Conservation (phyloP, 2,888 invertebrate genomes). For the Oscheius sp. region DNA sequence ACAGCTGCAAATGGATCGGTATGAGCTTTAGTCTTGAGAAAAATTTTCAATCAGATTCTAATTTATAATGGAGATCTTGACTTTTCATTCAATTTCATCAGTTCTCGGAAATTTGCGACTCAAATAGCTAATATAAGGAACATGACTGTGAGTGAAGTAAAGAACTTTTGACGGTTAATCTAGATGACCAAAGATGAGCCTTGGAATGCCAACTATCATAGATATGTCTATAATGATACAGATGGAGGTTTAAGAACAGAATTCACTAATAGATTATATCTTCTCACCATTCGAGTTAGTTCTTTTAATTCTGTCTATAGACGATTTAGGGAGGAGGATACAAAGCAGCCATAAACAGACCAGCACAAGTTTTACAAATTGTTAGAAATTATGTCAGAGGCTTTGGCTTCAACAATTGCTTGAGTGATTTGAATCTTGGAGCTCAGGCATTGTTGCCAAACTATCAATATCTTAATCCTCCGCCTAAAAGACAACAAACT, state of each 20-base stretch:
- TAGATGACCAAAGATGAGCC: conserved; percentile 35
- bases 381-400: conserved; percentile 39
- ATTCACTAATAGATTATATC: conserved; percentile 27
- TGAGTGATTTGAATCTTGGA: conserved; percentile 35
- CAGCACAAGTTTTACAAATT: conserved; percentile 46
- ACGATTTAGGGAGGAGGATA: conserved; percentile 44
- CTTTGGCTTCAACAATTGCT: conserved; percentile 41
- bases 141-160: conserved; percentile 31
- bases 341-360: conserved; percentile 37
- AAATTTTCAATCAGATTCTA: conserved; percentile 39
- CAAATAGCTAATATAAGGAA: conserved; percentile 32
- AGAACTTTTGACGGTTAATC: not conserved
- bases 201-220: conserved; percentile 44
- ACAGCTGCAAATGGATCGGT: not conserved
- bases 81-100: conserved; percentile 44
- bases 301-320: not conserved
- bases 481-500: conserved; percentile 25
- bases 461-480: conserved; percentile 30
- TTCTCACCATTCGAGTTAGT: conserved; percentile 7
- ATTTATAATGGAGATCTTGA: conserved; percentile 61
- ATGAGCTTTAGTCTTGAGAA: not conserved
- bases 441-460: conserved; percentile 35
- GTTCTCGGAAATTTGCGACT: conserved; percentile 51
- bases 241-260: conserved; percentile 43
- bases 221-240: conserved; percentile 40